phyloP scores from a whole-genome alignment of 2,113 vertebrate genomes.

The Sus scrofa region DNA sequence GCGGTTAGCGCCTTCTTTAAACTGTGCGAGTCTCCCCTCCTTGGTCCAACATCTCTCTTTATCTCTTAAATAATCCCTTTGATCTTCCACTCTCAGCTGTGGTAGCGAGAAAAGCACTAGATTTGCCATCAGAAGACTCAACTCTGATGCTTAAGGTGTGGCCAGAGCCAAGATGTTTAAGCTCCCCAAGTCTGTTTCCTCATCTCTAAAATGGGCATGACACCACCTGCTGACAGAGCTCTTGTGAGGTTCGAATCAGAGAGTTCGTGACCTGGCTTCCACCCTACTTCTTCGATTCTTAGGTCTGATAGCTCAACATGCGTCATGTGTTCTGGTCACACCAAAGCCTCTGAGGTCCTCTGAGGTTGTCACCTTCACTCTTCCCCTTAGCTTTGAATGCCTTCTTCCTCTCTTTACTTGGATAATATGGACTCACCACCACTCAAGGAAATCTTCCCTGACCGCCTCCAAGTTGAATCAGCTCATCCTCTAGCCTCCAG shows the following conservation, averaged over 20 bases:
- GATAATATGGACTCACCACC: neutral
- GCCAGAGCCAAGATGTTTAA: neutral
- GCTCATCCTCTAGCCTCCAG: neutral
- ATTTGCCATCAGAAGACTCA: neutral
- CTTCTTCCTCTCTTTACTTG: neutral
- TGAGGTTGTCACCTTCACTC: neutral
- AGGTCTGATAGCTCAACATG: neutral
- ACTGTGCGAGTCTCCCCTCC: neutral
- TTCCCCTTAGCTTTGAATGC: neutral
- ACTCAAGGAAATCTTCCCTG: neutral
- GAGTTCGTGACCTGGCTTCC: neutral
- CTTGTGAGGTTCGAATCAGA: neutral
- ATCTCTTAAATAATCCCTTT: neutral
- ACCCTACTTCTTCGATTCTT: neutral
- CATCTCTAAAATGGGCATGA: neutral
- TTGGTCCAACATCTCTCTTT: neutral
- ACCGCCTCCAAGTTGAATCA: neutral
- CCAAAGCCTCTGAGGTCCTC: neutral
- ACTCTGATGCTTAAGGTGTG: neutral
- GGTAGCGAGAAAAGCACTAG: neutral
- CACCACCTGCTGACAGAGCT: neutral
- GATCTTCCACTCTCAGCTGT: neutral
- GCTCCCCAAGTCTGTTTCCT: neutral
- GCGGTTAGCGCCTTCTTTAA: neutral
- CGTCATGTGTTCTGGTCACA: neutral